phyloP scores from a whole-genome alignment of 2,797 vertebrate species.

The Eutrigla gurnardus region DNA sequence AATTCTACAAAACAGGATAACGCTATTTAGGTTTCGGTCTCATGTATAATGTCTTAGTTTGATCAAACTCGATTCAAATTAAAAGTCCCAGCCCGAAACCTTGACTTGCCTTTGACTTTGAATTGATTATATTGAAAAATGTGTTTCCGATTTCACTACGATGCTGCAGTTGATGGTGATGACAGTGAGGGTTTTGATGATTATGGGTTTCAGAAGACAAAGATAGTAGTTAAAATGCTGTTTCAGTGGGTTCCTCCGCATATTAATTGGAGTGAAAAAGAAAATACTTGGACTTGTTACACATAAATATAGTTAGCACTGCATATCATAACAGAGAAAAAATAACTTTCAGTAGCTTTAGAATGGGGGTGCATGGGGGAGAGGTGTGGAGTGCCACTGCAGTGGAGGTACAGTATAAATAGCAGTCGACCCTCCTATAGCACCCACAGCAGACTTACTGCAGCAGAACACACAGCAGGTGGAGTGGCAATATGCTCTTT shows the following conservation, averaged over 20 bases:
- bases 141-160: not conserved
- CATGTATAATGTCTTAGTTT: not conserved
- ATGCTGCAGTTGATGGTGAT: not conserved
- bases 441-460: constrained; percentile 69
- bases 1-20: not conserved
- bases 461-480: constrained; percentile 69
- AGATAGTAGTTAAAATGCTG: not conserved
- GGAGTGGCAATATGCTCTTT: constrained; percentile 43
- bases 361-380: constrained; percentile 43
- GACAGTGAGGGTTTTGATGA: not conserved
- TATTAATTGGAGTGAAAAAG: not conserved
- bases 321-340: constrained; percentile 12
- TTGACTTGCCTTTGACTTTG: not conserved
- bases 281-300: constrained; percentile 11
- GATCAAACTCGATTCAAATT: not conserved
- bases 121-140: not conserved
- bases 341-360: constrained; percentile 28
- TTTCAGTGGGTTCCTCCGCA: not conserved
- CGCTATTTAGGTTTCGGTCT: not conserved
- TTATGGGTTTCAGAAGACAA: not conserved
- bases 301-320: constrained; percentile 17
- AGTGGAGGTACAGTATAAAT: constrained; percentile 73
- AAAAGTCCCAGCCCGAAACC: not conserved
- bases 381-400: constrained; percentile 59
- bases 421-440: constrained; percentile 71